Conservation (phyloP, 1,140 invertebrate genomes). For the Dreissena polymorpha region DNA sequence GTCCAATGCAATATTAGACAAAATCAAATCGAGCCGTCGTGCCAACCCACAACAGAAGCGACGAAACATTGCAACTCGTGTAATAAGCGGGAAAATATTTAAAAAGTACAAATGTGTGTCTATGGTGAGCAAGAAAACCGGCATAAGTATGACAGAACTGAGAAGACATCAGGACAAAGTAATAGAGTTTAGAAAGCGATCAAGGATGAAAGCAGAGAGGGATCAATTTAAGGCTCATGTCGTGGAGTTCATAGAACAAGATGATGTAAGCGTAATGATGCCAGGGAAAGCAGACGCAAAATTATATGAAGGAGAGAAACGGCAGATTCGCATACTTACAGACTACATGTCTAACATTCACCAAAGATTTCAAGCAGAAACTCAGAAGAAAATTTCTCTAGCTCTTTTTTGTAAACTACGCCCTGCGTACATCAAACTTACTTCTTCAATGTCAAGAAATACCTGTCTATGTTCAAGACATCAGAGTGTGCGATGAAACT, state of each 20-base stretch:
- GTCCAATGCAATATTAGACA: no score
- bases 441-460: not conserved
- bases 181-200: no score
- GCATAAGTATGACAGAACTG: no score
- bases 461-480: not conserved
- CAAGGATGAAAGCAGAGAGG: no score
- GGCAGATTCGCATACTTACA: constrained; percentile 14
- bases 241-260: not conserved
- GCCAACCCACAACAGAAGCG: no score
- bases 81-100: no score
- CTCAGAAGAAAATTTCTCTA: not conserved
- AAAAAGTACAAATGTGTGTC: no score
- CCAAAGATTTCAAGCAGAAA: constrained; percentile 5
- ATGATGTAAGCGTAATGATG: constrained; percentile 7
- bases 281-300: not conserved
- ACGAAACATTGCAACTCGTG: no score
- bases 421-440: constrained; percentile 9
- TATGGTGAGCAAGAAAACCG: no score
- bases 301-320: not conserved
- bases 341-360: constrained; percentile 13
- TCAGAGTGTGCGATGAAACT: not conserved
- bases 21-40: no score
- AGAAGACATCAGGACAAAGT: no score
- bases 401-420: not conserved
- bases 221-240: no score